phyloP scores from a whole-genome alignment of 2,113 vertebrate species.

The Rhinolophus sinicus region DNA sequence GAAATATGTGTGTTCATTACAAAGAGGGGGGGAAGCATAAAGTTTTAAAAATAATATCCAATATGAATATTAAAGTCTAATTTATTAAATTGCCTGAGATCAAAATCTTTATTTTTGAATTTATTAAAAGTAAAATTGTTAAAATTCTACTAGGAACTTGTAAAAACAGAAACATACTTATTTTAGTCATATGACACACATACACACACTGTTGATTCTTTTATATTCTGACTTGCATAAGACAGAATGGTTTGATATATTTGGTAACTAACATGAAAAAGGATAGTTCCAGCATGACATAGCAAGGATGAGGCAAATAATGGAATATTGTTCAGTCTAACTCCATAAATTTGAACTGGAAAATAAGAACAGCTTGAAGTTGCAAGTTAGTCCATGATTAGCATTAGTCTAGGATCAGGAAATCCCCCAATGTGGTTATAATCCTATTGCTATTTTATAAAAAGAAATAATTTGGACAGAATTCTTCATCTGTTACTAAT shows the following conservation, averaged over 20 bases:
- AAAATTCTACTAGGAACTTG: background rate
- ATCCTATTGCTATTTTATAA: background rate
- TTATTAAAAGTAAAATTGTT: background rate
- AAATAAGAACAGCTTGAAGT: background rate
- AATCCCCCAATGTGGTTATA: background rate
- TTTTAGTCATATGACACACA: background rate
- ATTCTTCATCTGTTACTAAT: background rate
- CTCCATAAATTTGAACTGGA: background rate
- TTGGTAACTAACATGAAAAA: background rate
- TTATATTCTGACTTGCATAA: background rate
- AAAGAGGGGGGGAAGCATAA: background rate
- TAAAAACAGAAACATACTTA: background rate
- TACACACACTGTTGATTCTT: background rate
- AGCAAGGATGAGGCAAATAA: background rate
- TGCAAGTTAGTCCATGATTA: background rate
- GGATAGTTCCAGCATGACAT: background rate
- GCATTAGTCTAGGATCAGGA: background rate
- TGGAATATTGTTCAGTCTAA: background rate
- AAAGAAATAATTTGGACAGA: background rate
- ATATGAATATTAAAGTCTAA: background rate
- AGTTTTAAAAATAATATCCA: background rate
- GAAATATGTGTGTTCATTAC: background rate
- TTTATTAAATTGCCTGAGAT: background rate
- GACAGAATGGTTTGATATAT: background rate
- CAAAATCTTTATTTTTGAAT: background rate